A percentile compares a stretch with the other conserved stretches of the same genome.
These are phyloP conservation scores for Actenoides hombroni DNA, from an alignment of 2,113 vertebrate genomes.

Conservation along the genomic window DNA sequence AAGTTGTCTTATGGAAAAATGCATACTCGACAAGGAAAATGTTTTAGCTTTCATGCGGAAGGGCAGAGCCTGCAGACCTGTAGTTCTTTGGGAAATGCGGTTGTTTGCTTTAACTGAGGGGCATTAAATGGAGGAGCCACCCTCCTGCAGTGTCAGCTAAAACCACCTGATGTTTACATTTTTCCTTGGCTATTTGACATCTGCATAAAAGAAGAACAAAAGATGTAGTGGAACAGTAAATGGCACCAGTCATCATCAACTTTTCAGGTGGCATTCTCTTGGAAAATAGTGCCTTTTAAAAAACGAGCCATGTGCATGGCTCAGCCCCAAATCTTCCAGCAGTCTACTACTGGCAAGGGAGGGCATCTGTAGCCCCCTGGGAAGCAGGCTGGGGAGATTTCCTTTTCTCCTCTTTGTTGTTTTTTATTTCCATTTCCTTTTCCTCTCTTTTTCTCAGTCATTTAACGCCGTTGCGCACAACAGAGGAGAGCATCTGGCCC, in stretches of 20 bases:
- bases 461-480: slow-evolving; percentile 2
- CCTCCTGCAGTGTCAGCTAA: background rate
- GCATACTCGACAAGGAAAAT: background rate
- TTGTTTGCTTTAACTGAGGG: background rate
- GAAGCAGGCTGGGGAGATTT: slow-evolving; percentile 13
- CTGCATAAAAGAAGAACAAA: background rate
- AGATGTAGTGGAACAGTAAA: background rate
- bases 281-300: background rate
- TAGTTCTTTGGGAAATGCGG: background rate
- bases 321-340: slow-evolving; percentile 6
- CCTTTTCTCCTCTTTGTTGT: slow-evolving; percentile 25
- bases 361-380: background rate
- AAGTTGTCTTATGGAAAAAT: background rate
- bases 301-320: background rate
- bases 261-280: background rate
- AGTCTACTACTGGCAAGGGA: background rate
- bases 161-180: background rate
- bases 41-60: background rate
- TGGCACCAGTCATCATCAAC: background rate
- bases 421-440: slow-evolving; percentile 58
- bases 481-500: slow-evolving; percentile 57
- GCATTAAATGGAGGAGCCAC: background rate
- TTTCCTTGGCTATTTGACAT: background rate
- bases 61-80: background rate
- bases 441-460: slow-evolving; percentile 32